Conservation (phyloP, 2,797 vertebrate species). For the Acrocephalus scirpaceus region DNA sequence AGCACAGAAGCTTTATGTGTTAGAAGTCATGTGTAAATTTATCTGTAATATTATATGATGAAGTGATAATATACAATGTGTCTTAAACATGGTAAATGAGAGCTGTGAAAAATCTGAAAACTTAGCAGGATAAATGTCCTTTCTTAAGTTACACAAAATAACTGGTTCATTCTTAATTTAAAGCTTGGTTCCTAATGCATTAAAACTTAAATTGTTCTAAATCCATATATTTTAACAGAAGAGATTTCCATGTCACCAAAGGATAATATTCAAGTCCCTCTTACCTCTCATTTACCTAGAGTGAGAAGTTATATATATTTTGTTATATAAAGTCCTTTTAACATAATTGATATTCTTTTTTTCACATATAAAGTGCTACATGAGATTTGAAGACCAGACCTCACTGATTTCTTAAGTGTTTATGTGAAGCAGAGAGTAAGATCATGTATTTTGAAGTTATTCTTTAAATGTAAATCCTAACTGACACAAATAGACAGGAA, state of each 20-base stretch:
- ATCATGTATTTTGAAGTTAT: background rate
- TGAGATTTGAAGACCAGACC: background rate
- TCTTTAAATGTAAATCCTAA: background rate
- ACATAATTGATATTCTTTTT: background rate
- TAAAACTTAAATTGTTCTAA: conserved; percentile 42
- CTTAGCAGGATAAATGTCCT: conserved; percentile 16
- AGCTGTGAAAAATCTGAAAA: conserved; percentile 59
- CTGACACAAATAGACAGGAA: conserved; percentile 10
- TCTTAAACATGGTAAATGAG: conserved; percentile 43
- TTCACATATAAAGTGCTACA: background rate
- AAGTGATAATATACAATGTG: conserved; percentile 28
- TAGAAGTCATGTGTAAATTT: conserved; percentile 17
- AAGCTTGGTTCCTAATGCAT: background rate
- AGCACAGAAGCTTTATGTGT: background rate
- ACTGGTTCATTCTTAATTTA: conserved; percentile 43
- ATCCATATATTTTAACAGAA: conserved; percentile 8
- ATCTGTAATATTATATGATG: conserved; percentile 33
- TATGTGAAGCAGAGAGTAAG: background rate
- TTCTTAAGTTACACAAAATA: conserved; percentile 45
- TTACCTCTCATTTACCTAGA: background rate
- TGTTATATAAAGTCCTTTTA: background rate
- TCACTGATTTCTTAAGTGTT: conserved; percentile 15
- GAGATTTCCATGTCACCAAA: background rate
- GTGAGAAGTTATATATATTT: background rate
- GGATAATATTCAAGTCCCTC: background rate